Conservation (phyloP, 92 coral and sea anemone species). For the Porites divaricata region DNA sequence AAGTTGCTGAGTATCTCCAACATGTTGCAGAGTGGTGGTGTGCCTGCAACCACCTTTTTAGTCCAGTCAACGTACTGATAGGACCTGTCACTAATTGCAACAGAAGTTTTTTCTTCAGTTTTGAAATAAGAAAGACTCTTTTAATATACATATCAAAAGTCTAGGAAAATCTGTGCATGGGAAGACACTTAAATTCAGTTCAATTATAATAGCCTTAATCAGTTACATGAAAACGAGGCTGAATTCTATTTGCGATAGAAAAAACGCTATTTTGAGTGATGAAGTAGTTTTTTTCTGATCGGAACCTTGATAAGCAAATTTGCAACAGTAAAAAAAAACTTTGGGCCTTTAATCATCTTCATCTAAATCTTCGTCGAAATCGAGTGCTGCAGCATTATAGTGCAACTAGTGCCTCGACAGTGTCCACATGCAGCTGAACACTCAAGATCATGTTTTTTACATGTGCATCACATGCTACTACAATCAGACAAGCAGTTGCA, state of each 20-base stretch:
- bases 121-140: background rate
- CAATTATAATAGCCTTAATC: background rate
- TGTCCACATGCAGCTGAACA: conserved; percentile 51
- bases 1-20: too few relatives aligned
- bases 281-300: background rate
- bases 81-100: conserved; percentile 5
- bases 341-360: background rate
- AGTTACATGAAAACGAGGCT: background rate
- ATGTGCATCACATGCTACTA: conserved; percentile 28
- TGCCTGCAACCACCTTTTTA: too few relatives aligned
- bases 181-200: conserved; percentile 1
- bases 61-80: too few relatives aligned
- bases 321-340: background rate
- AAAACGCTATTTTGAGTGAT: background rate
- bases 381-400: conserved; percentile 3
- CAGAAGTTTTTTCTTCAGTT: background rate
- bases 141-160: conserved; percentile 17
- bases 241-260: background rate
- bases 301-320: background rate
- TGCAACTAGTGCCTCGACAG: conserved; percentile 54
- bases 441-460: conserved; percentile 33
- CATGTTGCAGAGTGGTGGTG: too few relatives aligned
- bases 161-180: conserved; percentile 23
- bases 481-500: conserved; percentile 47
- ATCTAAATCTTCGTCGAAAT: background rate